Percentiles rank a stretch among this genome's conserved stretches.
Evolutionary conservation across 2,797 vertebrate species (phyloP).

Genomic region (Bovichtus variegatus): DNA sequence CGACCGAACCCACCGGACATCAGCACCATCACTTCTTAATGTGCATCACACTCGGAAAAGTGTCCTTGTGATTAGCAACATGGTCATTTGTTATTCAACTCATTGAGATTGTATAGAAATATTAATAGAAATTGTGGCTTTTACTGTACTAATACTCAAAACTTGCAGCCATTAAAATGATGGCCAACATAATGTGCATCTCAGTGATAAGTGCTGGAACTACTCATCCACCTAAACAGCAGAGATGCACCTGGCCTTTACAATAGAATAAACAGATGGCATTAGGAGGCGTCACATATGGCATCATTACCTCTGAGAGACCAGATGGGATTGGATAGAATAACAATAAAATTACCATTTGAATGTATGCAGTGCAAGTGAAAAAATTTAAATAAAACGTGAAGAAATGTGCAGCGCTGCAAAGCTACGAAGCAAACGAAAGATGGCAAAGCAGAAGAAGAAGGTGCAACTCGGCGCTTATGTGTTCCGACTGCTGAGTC

Average conservation of each 20-base stretch:
- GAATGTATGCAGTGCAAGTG: neutral
- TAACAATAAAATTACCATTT: conserved; percentile 7
- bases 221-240: conserved; percentile 7
- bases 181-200: neutral
- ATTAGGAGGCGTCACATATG: conserved; percentile 7
- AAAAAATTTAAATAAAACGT: too few relatives aligned
- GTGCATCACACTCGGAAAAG: neutral
- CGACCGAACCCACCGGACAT: neutral
- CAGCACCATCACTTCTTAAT: neutral
- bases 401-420: neutral
- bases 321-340: neutral
- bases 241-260: neutral
- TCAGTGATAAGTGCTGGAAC: neutral
- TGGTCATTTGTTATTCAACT: neutral
- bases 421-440: conserved; percentile 38
- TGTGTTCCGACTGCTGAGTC: conserved; percentile 33
- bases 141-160: neutral
- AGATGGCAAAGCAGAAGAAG: conserved; percentile 32
- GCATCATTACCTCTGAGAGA: conserved; percentile 12
- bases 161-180: neutral
- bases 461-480: conserved; percentile 35
- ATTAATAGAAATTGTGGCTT: neutral
- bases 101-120: neutral
- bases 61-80: neutral
- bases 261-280: conserved; percentile 6